Evolutionary conservation across 2,113 vertebrate genomes (phyloP).

Genomic region (Pholis gunnellus): DNA sequence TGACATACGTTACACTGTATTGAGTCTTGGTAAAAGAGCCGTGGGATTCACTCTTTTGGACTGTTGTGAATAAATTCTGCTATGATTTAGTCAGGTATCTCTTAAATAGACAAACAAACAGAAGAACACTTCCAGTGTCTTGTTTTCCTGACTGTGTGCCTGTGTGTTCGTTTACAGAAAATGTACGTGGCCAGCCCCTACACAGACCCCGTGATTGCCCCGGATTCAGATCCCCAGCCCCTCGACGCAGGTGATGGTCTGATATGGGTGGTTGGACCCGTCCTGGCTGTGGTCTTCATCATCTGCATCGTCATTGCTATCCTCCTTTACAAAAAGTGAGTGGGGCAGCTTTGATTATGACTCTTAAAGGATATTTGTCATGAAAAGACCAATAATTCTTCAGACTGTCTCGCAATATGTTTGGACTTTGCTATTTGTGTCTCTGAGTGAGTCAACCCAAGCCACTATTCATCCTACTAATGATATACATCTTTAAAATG

Average conservation of each 20-base stretch:
- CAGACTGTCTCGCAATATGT: background rate
- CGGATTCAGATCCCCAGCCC: slow-evolving; percentile 94
- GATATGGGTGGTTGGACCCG: slow-evolving; percentile 98
- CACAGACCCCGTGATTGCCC: slow-evolving; percentile 93
- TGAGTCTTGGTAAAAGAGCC: background rate
- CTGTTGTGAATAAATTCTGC: no score
- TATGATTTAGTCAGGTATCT: background rate
- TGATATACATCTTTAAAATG: background rate
- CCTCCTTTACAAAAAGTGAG: slow-evolving; percentile 99
- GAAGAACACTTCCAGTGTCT: background rate
- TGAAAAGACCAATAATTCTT: background rate
- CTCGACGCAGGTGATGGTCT: slow-evolving; percentile 95
- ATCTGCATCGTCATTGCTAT: slow-evolving; percentile 99
- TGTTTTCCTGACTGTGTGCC: slow-evolving; percentile 15
- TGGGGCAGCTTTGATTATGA: slow-evolving; percentile 31
- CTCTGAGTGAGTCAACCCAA: background rate
- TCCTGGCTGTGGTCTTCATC: slow-evolving; percentile 97
- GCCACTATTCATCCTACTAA: background rate
- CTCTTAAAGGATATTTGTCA: slow-evolving; percentile 8
- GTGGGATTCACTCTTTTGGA: background rate
- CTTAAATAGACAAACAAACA: background rate
- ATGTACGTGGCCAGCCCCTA: slow-evolving; percentile 96
- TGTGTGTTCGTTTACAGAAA: slow-evolving; percentile 81
- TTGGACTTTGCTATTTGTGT: background rate
- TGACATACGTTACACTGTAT: background rate